Percentiles rank a stretch among this genome's conserved stretches.
Conservation (phyloP, 2,888 invertebrate genomes). For the Cepaea hortensis region DNA sequence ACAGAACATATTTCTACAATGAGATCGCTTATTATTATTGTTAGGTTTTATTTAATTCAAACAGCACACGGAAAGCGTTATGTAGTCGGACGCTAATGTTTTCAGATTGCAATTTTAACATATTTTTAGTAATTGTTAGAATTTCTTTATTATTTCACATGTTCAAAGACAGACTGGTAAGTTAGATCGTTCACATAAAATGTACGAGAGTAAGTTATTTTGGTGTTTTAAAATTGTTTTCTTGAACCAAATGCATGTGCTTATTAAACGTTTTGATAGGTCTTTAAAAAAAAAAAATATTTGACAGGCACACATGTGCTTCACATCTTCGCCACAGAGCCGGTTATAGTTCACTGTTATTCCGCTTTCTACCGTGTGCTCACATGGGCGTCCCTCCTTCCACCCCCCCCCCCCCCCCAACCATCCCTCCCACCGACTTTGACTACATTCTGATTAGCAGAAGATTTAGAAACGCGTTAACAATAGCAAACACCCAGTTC, state of each 20-base stretch:
- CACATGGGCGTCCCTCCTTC: too few species aligned
- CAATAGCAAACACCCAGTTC: too few species aligned
- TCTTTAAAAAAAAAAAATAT: neutral
- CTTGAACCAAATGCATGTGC: constrained; percentile 43
- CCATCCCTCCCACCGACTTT: too few species aligned
- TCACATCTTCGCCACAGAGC: too few species aligned
- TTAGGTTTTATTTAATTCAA: too few species aligned
- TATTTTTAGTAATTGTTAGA: constrained; percentile 40
- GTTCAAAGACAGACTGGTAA: constrained; percentile 29
- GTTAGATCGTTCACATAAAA: constrained; percentile 23
- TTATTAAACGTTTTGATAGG: constrained; percentile 48
- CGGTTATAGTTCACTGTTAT: too few species aligned
- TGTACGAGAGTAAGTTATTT: constrained; percentile 41
- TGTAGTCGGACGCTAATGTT: neutral
- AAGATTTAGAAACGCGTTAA: too few species aligned
- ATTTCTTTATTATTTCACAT: constrained; percentile 20
- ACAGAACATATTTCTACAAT: constrained; percentile 30
- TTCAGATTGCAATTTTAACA: constrained; percentile 48
- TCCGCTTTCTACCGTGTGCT: too few species aligned
- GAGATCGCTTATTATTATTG: neutral
- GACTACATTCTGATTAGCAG: too few species aligned
- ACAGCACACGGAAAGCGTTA: neutral
- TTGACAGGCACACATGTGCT: too few species aligned
- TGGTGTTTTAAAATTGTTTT: constrained; percentile 36
- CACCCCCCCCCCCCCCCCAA: too few species aligned